Percentiles rank a stretch among this genome's conserved stretches.
Evolutionary conservation across 2,113 vertebrate genomes (phyloP).

Genomic region (Toxotes chatareus): DNA sequence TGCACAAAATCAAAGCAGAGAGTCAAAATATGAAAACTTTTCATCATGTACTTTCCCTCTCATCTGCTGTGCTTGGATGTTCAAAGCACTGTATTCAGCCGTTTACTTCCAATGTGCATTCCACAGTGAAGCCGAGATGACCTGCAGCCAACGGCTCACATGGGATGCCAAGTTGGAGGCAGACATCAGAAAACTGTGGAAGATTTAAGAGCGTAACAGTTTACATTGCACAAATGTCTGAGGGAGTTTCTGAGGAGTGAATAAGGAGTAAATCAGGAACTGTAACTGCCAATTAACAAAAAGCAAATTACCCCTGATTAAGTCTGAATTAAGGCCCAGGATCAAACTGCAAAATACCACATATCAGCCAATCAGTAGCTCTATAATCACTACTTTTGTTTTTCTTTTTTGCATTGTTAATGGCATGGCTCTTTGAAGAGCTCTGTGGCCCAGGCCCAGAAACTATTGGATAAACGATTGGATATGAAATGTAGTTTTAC

Average conservation of each 20-base stretch:
- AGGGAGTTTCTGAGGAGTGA: background rate
- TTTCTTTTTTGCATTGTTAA: too few relatives aligned
- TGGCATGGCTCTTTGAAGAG: too few relatives aligned
- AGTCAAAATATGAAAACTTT: conserved; percentile 24
- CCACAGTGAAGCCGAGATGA: conserved; percentile 34
- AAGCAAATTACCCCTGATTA: background rate
- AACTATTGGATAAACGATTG: too few relatives aligned
- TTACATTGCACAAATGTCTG: conserved; percentile 12
- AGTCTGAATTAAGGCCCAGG: background rate
- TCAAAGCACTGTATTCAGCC: conserved; percentile 45
- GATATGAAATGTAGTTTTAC: too few relatives aligned
- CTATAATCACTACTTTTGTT: too few relatives aligned
- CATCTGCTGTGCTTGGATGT: conserved; percentile 48
- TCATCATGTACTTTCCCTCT: conserved; percentile 17
- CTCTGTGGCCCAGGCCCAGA: too few relatives aligned
- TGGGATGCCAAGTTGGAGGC: conserved; percentile 31
- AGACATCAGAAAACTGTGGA: background rate
- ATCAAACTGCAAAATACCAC: too few relatives aligned
- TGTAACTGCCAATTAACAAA: background rate
- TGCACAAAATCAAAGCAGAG: conserved; percentile 44
- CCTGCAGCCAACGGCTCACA: conserved; percentile 37
- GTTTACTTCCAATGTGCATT: conserved; percentile 13
- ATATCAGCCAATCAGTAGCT: too few relatives aligned
- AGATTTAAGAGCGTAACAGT: background rate
- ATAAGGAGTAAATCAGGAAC: background rate